Conservation (phyloP, 2,797 vertebrate genomes). For the Manis javanica region DNA sequence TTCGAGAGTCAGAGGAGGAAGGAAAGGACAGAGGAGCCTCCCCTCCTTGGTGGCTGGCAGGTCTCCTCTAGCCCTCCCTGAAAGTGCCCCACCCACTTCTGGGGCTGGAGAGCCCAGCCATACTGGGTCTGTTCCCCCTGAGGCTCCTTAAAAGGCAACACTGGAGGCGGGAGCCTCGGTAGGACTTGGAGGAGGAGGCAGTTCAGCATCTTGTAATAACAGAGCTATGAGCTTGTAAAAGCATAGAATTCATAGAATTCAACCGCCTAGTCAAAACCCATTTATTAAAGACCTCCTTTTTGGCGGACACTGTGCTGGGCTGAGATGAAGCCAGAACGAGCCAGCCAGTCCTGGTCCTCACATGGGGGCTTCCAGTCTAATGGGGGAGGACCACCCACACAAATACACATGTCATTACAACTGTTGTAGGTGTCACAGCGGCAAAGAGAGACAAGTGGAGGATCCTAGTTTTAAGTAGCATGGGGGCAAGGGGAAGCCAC, state of each 20-base stretch:
- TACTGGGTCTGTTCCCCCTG: constrained; percentile 64
- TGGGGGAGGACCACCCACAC: not conserved
- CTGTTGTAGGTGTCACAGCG: not conserved
- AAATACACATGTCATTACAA: not conserved
- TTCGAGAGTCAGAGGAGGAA: not conserved
- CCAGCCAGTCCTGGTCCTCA: not conserved
- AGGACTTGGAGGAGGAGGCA: constrained; percentile 39
- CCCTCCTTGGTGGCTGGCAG: not conserved
- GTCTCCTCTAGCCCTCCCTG: not conserved
- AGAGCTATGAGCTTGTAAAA: constrained; percentile 67
- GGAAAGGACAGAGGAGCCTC: not conserved
- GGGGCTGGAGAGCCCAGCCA: constrained; percentile 45
- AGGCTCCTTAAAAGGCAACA: constrained; percentile 80
- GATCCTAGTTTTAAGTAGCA: not conserved
- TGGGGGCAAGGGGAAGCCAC: not conserved
- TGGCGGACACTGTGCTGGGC: not conserved
- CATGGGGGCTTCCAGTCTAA: not conserved
- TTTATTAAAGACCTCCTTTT: constrained; percentile 23
- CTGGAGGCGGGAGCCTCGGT: constrained; percentile 70
- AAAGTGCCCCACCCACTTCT: not conserved
- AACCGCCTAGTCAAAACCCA: not conserved
- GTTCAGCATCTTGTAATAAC: constrained; percentile 62
- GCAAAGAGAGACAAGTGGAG: not conserved
- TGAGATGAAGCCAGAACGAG: not conserved
- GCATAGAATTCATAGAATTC: constrained; percentile 57